Percentiles rank a stretch among this genome's conserved stretches.
phyloP scores from a whole-genome alignment of 2,797 vertebrate species.

The Galagoides demidoff region DNA sequence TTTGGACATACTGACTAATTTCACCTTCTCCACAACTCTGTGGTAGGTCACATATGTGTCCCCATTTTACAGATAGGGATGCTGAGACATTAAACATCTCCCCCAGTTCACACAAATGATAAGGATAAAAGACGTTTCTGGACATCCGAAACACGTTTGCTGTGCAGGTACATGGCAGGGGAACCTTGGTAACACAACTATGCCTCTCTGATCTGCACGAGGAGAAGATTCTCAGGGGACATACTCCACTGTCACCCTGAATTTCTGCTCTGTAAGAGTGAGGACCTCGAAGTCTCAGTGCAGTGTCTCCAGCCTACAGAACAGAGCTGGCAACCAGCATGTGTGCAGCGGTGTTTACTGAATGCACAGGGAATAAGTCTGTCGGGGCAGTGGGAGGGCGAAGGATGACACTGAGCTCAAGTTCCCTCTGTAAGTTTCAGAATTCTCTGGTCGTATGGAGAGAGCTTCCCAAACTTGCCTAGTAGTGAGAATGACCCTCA shows the following conservation, averaged over 20 bases:
- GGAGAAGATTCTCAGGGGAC: not conserved
- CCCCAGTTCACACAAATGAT: not conserved
- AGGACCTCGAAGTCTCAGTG: not conserved
- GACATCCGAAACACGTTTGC: not conserved
- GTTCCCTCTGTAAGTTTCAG: not conserved
- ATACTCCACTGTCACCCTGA: not conserved
- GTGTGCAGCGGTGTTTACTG: not conserved
- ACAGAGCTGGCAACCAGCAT: not conserved
- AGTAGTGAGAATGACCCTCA: not conserved
- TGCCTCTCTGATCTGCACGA: not conserved
- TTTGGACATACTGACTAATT: not conserved
- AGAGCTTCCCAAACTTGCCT: not conserved
- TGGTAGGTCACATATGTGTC: not conserved
- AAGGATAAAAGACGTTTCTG: not conserved
- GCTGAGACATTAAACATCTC: not conserved
- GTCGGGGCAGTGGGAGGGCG: not conserved
- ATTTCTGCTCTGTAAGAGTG: not conserved
- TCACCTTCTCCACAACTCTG: not conserved
- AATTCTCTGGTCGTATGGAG: not conserved
- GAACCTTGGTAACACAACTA: not conserved
- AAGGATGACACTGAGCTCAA: not conserved
- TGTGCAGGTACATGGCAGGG: not conserved
- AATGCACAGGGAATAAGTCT: not conserved
- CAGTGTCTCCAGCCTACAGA: not conserved
- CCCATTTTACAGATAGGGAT: conserved; percentile 31